Evolutionary conservation across 2,113 vertebrate genomes (phyloP).

Genomic region (Sula dactylatra): DNA sequence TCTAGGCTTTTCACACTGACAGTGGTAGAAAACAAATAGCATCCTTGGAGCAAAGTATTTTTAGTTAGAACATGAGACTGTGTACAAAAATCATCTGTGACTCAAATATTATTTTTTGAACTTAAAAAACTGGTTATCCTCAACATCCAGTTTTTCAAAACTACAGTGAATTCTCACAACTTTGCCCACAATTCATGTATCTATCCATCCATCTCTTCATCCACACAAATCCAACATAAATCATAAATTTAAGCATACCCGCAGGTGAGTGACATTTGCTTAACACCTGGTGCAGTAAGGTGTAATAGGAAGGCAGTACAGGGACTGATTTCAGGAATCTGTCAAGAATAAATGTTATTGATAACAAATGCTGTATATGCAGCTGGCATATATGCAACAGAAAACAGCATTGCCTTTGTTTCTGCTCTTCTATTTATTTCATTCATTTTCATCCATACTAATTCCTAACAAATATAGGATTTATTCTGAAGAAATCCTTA

Average conservation of each 20-base stretch:
- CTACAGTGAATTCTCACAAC: not conserved
- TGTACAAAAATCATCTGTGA: not conserved
- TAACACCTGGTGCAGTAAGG: not conserved
- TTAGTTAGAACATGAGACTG: not conserved
- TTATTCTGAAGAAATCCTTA: not conserved
- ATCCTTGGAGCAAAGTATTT: not conserved
- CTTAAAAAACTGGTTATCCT: not conserved
- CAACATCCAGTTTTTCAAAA: not conserved
- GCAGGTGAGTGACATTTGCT: not conserved
- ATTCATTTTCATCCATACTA: not conserved
- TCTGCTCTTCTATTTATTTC: not conserved
- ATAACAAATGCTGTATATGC: not conserved
- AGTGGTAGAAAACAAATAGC: not conserved
- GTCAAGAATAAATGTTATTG: not conserved
- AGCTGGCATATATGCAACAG: not conserved
- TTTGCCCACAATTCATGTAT: not conserved
- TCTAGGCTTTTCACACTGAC: not conserved
- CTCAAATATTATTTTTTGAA: not conserved
- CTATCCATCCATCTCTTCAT: not conserved
- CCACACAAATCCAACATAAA: not conserved
- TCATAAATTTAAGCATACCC: not conserved
- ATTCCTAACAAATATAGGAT: not conserved
- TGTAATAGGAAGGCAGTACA: not conserved
- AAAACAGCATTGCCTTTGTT: not conserved
- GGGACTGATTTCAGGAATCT: not conserved